Evolutionary conservation across 2,888 invertebrate genomes (phyloP).

Genomic region (Chrysina gloriosa): DNA sequence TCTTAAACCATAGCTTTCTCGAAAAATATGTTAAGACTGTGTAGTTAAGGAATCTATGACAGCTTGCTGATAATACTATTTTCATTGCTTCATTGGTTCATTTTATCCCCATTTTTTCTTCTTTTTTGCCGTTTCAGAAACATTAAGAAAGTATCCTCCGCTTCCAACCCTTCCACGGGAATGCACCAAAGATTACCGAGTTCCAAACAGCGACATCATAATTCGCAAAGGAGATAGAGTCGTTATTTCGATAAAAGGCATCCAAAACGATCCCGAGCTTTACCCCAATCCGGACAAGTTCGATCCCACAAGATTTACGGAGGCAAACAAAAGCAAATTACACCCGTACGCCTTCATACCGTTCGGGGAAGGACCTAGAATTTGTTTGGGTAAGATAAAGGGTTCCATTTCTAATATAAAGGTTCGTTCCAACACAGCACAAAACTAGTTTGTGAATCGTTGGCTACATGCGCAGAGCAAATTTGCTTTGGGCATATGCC

Average conservation of each 20-base stretch:
- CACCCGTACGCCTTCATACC: constrained; percentile 26
- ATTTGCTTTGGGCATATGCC: no score
- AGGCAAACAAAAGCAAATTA: constrained; percentile 28
- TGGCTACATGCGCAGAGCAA: no score
- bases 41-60: no score
- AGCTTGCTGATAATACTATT: no score
- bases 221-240: constrained; percentile 18
- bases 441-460: no score
- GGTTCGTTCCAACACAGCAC: no score
- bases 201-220: constrained; percentile 12
- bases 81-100: no score
- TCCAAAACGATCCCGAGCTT: constrained; percentile 34
- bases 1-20: no score
- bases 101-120: no score
- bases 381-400: constrained; percentile 39
- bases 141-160: constrained; percentile 35
- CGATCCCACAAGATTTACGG: constrained; percentile 37
- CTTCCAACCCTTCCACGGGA: constrained; percentile 5
- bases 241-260: constrained; percentile 22
- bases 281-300: constrained; percentile 38
- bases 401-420: no score
- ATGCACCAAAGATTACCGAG: constrained; percentile 26
- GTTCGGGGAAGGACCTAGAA: constrained; percentile 40
- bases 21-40: no score
- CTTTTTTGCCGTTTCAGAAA: no score